Base-by-base conservation (phyloP, 2,888 invertebrate species). In the Hypsopygia costalis region DNA sequence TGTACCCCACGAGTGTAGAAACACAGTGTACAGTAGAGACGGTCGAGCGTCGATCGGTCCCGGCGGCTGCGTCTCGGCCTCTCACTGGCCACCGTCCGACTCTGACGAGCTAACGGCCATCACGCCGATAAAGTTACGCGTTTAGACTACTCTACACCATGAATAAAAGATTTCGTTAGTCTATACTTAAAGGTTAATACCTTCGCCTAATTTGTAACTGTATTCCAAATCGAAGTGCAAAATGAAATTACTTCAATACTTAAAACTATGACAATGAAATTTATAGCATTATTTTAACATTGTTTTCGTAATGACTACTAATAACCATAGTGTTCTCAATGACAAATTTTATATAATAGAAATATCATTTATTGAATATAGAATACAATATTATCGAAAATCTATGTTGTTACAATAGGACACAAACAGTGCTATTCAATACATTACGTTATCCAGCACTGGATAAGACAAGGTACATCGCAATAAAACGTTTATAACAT, bases 261-360 rank as follows among this genome's bases (percentile, higher is more conserved):
- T 88, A 86, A 81, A 81, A 81, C 87, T 88, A 88, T 83, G 81
- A 87, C 85, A 81, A 81, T 85, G 80, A 86, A 79, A 81, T 82
- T 82, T 81, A 74, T 73, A 79, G 68, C 71, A 78, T 81, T 81
- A 81, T 72, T 73, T 73, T 74, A 81, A 79, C 77, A 78, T 80
- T 65, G 69, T 78, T 75, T 66, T 69, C 72, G 76, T 81, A 79
- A 82, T 82, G 80, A 81, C 83, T 83, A 86, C 83, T 75, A 81
- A 77, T 78, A 79, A 79, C 69, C 71, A 69, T 76, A 77, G 80
- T 81, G 81, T 82, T 82, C 62, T 75, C 81, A 82, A 83, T 82
- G 83, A 85, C 76, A 80, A 82, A 77, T 81, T 85, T 73, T 81
- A 81, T 82, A 80, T 78, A 74, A 85, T 83, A 85, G 83, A 86